Conservation (phyloP, 2,797 vertebrate genomes). For the Podargus strigoides region DNA sequence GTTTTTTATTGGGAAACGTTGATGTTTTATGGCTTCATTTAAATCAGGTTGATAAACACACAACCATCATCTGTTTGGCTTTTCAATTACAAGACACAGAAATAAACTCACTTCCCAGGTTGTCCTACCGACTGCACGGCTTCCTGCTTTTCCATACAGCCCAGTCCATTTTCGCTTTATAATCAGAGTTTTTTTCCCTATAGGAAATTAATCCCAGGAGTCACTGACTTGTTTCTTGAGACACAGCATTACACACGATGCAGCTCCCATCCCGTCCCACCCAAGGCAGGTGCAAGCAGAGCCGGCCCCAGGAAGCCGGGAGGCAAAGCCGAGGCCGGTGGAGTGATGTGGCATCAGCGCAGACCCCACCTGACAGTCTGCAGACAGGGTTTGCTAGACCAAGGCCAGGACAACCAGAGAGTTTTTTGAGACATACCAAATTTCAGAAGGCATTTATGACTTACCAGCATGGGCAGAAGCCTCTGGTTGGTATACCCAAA, state of each 20-base stretch:
- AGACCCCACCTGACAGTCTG: no score
- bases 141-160: background rate
- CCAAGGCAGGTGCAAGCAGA: background rate
- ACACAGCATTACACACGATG: fast-evolving
- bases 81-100: background rate
- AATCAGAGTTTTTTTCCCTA: background rate
- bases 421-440: background rate
- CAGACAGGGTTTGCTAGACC: background rate
- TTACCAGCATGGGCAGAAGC: background rate
- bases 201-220: background rate
- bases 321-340: background rate
- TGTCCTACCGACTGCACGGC: background rate
- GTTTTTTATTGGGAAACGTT: background rate
- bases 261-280: background rate
- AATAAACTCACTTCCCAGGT: background rate
- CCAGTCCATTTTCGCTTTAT: background rate
- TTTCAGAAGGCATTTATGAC: background rate
- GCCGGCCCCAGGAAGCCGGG: fast-evolving
- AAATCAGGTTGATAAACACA: background rate
- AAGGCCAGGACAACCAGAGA: background rate
- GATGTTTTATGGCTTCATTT: background rate
- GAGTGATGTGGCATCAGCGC: fast-evolving
- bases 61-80: background rate
- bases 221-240: background rate
- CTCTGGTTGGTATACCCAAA: fast-evolving